Conservation (phyloP, 2,888 invertebrate species). For the Eueremaeus valkanovi region DNA sequence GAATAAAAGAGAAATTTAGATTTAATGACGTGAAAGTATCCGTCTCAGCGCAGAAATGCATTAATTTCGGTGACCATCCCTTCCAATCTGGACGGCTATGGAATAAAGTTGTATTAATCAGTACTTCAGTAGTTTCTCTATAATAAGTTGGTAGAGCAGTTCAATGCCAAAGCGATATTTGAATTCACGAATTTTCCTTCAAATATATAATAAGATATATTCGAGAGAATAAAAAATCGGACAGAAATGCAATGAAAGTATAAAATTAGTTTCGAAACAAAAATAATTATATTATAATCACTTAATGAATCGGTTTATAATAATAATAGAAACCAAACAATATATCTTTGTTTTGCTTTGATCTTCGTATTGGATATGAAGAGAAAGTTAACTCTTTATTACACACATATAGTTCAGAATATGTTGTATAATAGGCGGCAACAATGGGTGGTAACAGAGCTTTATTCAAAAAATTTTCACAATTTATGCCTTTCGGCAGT, state of each 20-base stretch:
- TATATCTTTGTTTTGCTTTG: neutral
- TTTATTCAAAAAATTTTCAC: neutral
- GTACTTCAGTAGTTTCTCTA: too few relatives aligned
- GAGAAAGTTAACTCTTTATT: neutral
- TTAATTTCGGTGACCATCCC: neutral
- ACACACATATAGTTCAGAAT: neutral
- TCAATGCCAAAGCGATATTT: too few relatives aligned
- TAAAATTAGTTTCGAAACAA: too few relatives aligned
- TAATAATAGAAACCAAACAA: neutral
- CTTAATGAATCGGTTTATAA: too few relatives aligned
- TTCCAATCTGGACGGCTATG: neutral
- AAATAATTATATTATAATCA: too few relatives aligned
- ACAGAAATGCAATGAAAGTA: too few relatives aligned
- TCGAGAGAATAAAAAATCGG: too few relatives aligned
- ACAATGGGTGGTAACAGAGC: slow-evolving; percentile 9
- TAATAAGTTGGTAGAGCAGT: too few relatives aligned
- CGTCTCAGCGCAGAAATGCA: neutral
- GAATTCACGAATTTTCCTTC: too few relatives aligned
- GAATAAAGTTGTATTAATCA: neutral
- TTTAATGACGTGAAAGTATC: slow-evolving; percentile 7
- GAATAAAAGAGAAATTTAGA: neutral
- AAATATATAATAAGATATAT: too few relatives aligned
- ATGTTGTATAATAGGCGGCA: slow-evolving; percentile 6
- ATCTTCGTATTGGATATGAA: neutral
- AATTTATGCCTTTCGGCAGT: slow-evolving; percentile 30